Percentiles rank a stretch among this genome's conserved stretches.
Conservation (phyloP, 2,888 invertebrate genomes). For the Parnassius mnemosyne region DNA sequence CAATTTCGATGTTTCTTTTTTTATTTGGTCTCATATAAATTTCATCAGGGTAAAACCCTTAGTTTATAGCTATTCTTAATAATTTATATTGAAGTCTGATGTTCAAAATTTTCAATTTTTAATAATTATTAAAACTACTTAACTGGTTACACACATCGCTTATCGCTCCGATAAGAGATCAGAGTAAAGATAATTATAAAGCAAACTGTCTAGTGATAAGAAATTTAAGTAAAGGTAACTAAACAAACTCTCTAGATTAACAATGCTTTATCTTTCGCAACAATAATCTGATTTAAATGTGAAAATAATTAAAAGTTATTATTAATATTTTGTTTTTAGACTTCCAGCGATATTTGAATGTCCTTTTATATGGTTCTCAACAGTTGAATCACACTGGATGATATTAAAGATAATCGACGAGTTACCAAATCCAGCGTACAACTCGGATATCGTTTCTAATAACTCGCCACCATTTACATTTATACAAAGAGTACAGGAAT, state of each 20-base stretch:
- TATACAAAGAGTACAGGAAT: neutral
- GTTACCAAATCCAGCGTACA: conserved; percentile 49
- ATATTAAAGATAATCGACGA: conserved; percentile 49
- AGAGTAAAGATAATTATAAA: too few relatives aligned
- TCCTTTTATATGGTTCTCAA: conserved; percentile 34
- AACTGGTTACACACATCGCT: neutral
- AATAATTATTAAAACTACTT: too few relatives aligned
- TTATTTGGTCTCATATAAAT: too few relatives aligned
- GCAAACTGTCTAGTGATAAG: neutral
- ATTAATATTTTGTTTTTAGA: conserved; percentile 10
- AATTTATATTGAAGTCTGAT: too few relatives aligned
- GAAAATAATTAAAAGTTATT: neutral
- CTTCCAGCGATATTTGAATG: conserved; percentile 14
- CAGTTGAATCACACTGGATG: conserved; percentile 40
- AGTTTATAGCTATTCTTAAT: too few relatives aligned
- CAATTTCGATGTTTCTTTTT: too few relatives aligned
- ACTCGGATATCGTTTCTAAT: neutral
- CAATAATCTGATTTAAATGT: neutral
- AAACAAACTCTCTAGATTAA: neutral
- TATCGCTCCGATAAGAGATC: too few relatives aligned
- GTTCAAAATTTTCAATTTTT: too few relatives aligned
- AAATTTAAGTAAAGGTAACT: neutral
- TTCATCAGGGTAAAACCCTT: too few relatives aligned
- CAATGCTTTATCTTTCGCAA: neutral
- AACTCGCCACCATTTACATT: conserved; percentile 7